A percentile compares a stretch with the other conserved stretches of the same genome.
Conservation (phyloP, 2,113 vertebrate genomes). For the Arizona elegans region DNA sequence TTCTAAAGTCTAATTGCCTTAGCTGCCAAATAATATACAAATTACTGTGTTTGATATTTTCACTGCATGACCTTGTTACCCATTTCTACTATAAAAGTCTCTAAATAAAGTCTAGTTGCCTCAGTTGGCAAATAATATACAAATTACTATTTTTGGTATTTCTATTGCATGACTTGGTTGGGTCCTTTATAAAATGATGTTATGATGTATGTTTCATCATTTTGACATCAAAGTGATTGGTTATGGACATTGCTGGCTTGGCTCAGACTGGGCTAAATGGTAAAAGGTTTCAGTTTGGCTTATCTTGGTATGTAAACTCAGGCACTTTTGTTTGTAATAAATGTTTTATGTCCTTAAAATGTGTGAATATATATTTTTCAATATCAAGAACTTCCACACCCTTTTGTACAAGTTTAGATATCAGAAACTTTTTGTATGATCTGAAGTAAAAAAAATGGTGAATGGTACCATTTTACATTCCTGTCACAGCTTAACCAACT, state of each 20-base stretch:
- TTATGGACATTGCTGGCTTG: background rate
- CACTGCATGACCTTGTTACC: background rate
- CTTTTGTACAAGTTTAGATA: background rate
- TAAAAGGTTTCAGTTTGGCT: background rate
- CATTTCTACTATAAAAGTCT: background rate
- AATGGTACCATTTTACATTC: background rate
- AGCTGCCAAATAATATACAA: background rate
- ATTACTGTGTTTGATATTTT: background rate
- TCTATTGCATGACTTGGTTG: background rate
- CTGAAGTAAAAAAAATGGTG: background rate
- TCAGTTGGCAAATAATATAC: background rate
- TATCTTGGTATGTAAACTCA: background rate
- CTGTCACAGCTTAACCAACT: background rate
- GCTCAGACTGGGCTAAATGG: background rate
- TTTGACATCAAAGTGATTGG: background rate
- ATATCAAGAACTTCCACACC: background rate
- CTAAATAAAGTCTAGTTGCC: background rate
- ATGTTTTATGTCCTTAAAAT: background rate
- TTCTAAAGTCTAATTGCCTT: background rate
- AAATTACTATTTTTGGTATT: background rate
- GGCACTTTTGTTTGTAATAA: background rate
- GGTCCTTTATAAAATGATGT: background rate
- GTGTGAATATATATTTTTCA: background rate
- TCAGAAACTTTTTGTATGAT: background rate
- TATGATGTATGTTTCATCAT: background rate